Evolutionary conservation across 2,888 invertebrate species (phyloP), one percentile per base, ranked within the genome.

Genomic region (Megamerina dolium): DNA sequence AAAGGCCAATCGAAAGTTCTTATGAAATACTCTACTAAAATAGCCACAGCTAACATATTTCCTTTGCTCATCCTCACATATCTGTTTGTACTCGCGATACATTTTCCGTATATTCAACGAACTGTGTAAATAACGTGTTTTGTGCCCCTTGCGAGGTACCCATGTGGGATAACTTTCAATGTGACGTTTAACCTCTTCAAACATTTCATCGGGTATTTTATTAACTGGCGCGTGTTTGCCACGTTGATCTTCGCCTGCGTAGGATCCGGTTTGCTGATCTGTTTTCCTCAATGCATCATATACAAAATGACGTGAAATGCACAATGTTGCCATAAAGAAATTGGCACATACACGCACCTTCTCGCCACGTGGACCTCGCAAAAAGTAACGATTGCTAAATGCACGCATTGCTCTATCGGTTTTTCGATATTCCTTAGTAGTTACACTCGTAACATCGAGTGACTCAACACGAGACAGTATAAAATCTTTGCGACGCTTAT

Each of bases 111-210:
- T 54, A 29, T 43, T 52, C 27, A 55, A 19, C 4, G 51, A 50
- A 37, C 52, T 45, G 37, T 55, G 53, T 12, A 55, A 18, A 37
- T 44, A 52, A 23, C 50, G 48, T 4, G 50, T 51, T 42, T 55
- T 55, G 20, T 44, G 43, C 17, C 39, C 49, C 31, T 54, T 55
- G 18, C 49, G 45, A 14, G 55, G 53, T 32, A 51, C 43, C 55
- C 55, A 55, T 18, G 45, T 49, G 18, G 55, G 53, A 37, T 51
- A 53, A n/a, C 53, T 50, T n/a, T 43, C 46, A n/a, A 55, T 54
- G 30, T 54, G 50, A 17, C 45, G 48, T n/a, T 47, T 37, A 13
- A 52, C 45, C 6, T 46, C 48, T n/a, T 43, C 27, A 9, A 34
- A 34, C n/a, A 49, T 39, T 37, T 46, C 52, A 6, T 45, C 48